These are phyloP conservation scores for Eriosoma lanigerum DNA, from an alignment of 1,140 invertebrate genomes.

Conservation along the genomic window DNA sequence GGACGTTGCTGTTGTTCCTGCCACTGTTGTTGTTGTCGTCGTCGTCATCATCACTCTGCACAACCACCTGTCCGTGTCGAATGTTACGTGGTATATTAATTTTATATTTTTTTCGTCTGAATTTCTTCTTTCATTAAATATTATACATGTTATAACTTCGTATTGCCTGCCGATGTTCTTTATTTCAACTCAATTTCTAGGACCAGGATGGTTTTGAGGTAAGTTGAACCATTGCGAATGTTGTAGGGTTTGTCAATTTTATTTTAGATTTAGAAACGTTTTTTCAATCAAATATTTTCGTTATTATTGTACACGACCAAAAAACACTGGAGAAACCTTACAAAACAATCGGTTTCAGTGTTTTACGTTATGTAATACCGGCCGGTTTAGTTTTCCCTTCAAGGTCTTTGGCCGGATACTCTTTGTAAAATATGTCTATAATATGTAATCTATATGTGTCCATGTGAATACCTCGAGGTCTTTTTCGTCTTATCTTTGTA, in stretches of 20 bases:
- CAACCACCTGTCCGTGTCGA: slow-evolving; percentile 38
- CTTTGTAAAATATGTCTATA: neutral
- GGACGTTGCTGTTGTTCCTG: neutral
- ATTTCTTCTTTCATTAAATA: no score
- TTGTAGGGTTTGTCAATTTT: no score
- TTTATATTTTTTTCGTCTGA: neutral
- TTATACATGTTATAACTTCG: no score
- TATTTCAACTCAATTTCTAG: no score
- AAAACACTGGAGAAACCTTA: neutral
- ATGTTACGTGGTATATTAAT: neutral
- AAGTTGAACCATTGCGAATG: no score
- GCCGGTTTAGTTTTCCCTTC: neutral
- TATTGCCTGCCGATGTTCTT: no score
- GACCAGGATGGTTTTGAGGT: no score
- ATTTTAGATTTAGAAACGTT: no score
- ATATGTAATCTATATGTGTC: neutral
- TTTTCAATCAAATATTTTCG: no score
- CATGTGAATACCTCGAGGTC: neutral
- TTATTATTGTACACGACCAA: neutral
- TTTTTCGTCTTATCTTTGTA: no score
- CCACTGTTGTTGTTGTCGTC: neutral
- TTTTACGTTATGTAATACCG: neutral
- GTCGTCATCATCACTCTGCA: neutral
- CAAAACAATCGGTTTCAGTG: neutral
- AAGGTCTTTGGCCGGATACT: neutral